These are phyloP conservation scores for Sitophilus oryzae DNA, from an alignment of 1,140 invertebrate species.

Conservation along the genomic window DNA sequence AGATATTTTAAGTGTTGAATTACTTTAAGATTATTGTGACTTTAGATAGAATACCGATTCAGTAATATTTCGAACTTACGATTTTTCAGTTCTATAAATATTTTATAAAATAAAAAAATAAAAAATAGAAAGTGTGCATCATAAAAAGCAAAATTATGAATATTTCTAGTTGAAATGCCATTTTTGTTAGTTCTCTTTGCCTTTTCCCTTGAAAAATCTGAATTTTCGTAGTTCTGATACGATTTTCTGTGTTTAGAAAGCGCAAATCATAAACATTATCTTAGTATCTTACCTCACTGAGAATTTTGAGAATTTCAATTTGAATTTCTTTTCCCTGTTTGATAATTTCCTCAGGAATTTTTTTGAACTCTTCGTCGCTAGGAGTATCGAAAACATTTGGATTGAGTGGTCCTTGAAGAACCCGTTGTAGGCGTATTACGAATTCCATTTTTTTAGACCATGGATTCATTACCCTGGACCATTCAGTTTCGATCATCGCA, in stretches of 20 bases:
- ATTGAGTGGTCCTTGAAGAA: slow-evolving; percentile 68
- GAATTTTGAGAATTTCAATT: slow-evolving; percentile 61
- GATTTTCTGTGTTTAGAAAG: not conserved
- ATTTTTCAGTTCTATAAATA: no score
- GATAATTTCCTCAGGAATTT: slow-evolving; percentile 52
- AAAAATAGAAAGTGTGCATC: no score
- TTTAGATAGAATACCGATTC: no score
- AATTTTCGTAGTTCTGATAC: no score
- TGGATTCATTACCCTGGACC: slow-evolving; percentile 90
- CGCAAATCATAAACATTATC: not conserved
- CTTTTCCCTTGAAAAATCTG: no score
- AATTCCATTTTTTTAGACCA: slow-evolving; percentile 89
- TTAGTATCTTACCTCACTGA: slow-evolving; percentile 55
- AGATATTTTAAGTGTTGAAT: no score
- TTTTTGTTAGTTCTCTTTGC: no score
- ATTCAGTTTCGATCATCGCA: slow-evolving; percentile 81
- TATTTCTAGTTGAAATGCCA: no score
- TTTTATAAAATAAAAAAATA: no score
- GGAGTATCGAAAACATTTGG: slow-evolving; percentile 64
- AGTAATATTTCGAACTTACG: no score
- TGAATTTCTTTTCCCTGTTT: slow-evolving; percentile 57
- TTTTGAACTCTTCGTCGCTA: slow-evolving; percentile 41
- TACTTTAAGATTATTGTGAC: no score
- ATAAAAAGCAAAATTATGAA: no score
- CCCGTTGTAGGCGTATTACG: slow-evolving; percentile 80